phyloP scores from a whole-genome alignment of 1,140 invertebrate genomes.

The Drosophila tropicalis region DNA sequence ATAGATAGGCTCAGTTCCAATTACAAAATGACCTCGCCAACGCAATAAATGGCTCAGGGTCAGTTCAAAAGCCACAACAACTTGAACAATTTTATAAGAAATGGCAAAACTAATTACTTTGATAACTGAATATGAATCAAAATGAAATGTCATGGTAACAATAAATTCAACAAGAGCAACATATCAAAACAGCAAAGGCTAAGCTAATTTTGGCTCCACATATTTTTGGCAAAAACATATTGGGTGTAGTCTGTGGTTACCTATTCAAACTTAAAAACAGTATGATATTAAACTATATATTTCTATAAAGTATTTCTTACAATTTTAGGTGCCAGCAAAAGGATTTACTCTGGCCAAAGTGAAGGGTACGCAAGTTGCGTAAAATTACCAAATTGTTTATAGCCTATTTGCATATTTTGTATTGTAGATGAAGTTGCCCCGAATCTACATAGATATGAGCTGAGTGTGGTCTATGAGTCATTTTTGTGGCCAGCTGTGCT shows the following conservation, averaged over 20 bases:
- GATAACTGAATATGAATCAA: constrained; percentile 35
- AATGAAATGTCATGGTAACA: constrained; percentile 60
- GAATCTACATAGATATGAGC: background rate
- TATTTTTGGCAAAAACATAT: background rate
- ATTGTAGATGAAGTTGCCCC: background rate
- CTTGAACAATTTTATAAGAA: constrained; percentile 59
- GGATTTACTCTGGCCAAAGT: background rate
- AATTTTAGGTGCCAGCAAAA: too few species aligned
- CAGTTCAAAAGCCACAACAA: constrained; percentile 47
- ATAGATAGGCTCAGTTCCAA: constrained; percentile 26
- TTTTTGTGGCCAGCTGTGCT: constrained; percentile 58
- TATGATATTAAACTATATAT: too few species aligned
- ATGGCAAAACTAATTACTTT: constrained; percentile 61
- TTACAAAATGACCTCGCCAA: constrained; percentile 50
- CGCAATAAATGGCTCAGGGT: constrained; percentile 57
- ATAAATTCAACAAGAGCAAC: constrained; percentile 40
- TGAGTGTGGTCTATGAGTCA: constrained; percentile 41
- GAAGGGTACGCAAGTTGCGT: background rate
- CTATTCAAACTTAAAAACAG: too few species aligned
- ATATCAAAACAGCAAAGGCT: constrained; percentile 16
- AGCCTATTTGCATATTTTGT: background rate
- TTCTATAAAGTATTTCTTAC: too few species aligned
- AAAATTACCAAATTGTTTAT: background rate
- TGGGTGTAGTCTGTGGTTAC: too few species aligned
- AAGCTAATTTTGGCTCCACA: background rate